phyloP scores from a whole-genome alignment of 1,140 invertebrate genomes.

The Watersipora subatra region DNA sequence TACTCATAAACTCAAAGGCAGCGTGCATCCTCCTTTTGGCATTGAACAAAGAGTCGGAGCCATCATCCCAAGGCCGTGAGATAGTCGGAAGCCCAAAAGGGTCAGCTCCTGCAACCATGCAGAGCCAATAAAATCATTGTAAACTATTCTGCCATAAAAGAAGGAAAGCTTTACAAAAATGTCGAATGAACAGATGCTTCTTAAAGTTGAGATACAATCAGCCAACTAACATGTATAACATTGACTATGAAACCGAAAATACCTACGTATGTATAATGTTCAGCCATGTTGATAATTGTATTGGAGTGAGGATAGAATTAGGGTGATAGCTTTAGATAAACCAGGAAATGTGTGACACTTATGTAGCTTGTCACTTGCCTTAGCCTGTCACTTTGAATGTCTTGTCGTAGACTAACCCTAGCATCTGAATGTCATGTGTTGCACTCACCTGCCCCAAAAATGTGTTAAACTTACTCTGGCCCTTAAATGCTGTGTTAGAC shows the following conservation, averaged over 20 bases:
- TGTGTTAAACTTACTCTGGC: too few species aligned
- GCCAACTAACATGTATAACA: background rate
- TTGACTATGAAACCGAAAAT: background rate
- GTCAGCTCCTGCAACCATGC: constrained; percentile 39
- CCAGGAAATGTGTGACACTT: too few species aligned
- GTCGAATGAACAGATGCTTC: background rate
- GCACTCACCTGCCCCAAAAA: too few species aligned
- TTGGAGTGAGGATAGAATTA: too few species aligned
- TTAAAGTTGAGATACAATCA: background rate
- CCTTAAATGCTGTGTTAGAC: too few species aligned
- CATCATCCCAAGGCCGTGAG: constrained; percentile 48
- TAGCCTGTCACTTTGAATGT: too few species aligned
- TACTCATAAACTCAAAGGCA: constrained; percentile 51
- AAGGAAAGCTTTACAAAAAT: background rate
- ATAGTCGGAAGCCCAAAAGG: constrained; percentile 42
- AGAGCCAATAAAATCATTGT: background rate
- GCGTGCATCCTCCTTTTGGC: constrained; percentile 49
- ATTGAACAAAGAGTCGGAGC: constrained; percentile 45
- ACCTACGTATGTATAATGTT: background rate
- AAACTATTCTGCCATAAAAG: background rate
- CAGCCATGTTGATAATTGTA: background rate
- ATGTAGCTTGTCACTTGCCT: too few species aligned
- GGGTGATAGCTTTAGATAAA: too few species aligned
- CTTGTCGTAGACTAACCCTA: too few species aligned
- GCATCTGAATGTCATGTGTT: too few species aligned